Evolutionary conservation across 2,888 invertebrate genomes (phyloP).

Genomic region (Lepeophtheirus nordmannii): DNA sequence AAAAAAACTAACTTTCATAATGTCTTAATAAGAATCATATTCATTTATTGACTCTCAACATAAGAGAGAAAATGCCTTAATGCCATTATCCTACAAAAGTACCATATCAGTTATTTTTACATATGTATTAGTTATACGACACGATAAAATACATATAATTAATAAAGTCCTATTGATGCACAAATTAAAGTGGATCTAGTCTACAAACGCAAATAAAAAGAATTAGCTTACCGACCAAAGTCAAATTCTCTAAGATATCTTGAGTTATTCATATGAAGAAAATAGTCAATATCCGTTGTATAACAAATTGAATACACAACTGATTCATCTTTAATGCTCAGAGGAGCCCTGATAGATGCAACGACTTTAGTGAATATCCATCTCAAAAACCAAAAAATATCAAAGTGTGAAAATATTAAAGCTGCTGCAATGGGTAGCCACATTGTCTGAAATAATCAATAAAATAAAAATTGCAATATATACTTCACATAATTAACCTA

Average conservation of each 20-base stretch:
- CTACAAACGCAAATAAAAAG: background rate
- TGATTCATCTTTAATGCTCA: constrained; percentile 10
- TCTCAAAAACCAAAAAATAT: background rate
- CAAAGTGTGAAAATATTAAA: background rate
- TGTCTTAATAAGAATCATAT: no score
- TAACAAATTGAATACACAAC: constrained; percentile 15
- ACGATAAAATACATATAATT: background rate
- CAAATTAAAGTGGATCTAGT: no score
- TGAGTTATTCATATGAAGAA: constrained; percentile 22
- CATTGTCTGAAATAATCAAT: no score
- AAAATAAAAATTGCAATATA: no score
- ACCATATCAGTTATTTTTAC: background rate
- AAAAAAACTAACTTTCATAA: no score
- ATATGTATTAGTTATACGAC: background rate
- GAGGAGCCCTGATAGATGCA: background rate
- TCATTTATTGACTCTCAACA: no score
- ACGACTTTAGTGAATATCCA: background rate
- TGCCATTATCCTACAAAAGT: background rate
- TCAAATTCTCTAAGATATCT: constrained; percentile 23
- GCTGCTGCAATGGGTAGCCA: background rate
- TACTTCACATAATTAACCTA: no score
- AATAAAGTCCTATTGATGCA: no score
- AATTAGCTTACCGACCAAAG: constrained; percentile 12
- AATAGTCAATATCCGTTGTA: constrained; percentile 23
- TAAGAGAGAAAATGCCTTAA: no score